Evolutionary conservation across 2,797 vertebrate genomes (phyloP).

Genomic region (Lepus townsendii): DNA sequence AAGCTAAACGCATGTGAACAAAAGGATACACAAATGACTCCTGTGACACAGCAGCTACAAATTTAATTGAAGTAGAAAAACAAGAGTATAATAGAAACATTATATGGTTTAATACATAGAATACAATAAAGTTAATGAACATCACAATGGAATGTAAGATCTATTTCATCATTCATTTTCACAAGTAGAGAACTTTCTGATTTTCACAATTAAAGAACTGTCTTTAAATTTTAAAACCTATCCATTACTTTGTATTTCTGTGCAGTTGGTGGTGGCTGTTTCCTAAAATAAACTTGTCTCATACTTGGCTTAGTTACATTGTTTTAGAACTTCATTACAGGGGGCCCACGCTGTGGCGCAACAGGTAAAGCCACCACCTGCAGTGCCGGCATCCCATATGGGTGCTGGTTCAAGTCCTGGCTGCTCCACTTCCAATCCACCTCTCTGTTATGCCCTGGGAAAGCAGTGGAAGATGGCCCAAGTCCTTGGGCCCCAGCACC

Average conservation of each 20-base stretch:
- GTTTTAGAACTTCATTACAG: background rate
- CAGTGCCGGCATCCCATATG: too few relatives aligned
- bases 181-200: background rate
- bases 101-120: background rate
- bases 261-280: background rate
- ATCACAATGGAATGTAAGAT: conserved; percentile 1
- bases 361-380: too few relatives aligned
- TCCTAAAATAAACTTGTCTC: background rate
- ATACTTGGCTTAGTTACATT: background rate
- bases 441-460: too few relatives aligned
- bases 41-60: background rate
- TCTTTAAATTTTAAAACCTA: background rate
- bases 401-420: too few relatives aligned
- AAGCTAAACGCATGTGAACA: background rate
- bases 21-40: background rate
- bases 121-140: background rate
- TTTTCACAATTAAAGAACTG: background rate
- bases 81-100: background rate
- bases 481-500: too few relatives aligned
- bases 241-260: background rate
- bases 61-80: background rate
- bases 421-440: too few relatives aligned
- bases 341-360: too few relatives aligned
- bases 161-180: conserved; percentile 6
- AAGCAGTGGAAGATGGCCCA: too few relatives aligned